Evolutionary conservation across 2,797 vertebrate species (phyloP), one percentile per base, ranked within the genome.

Genomic region (Rhynchonycteris naso): DNA sequence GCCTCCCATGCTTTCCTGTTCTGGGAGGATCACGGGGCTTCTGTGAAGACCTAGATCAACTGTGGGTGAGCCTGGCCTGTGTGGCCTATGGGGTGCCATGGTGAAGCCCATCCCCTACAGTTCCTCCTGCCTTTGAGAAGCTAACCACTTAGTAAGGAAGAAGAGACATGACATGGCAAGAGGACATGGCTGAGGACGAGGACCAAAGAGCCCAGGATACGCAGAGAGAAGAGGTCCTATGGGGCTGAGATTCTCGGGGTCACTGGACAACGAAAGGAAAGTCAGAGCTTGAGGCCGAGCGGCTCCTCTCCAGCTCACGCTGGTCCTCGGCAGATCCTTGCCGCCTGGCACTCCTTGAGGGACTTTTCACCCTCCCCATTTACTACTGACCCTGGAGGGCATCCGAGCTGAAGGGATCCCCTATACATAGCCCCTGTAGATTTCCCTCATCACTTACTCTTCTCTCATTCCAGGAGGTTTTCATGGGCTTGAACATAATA

Each of bases 1-100:
- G 26, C 18, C 54, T 35, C 43, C 33, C 6, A 5, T 8, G 24
- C 11, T 8, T 9, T 47, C 2, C 0, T 0, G 11, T n/a, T 50
- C 21, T 2, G 1, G 52, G n/a, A 90, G 52, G 35, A 18, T n/a
- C 35, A 5, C 47, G n/a, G 71, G 12, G 19, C 1, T 47, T 50
- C 75, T 52, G 22, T 7, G 10, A 28, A 54, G 54, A 71, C 38
- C 47, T 24, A 26, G 33, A 50, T 30, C 16, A n/a, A 47, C 87
- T 50, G 12, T 2, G 8, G 54, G 7, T 24, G 26, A 21, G 59
- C 80, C 87, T 74, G 4, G 12, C 22, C 63, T 78, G 21, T 0
- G 0, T 28, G 72, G 35, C 56, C 43, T 16, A 0, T 2, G 4
- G 58, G 35, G 59, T 84, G 15, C 58, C 22, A 13, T 0, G 26